phyloP scores from a whole-genome alignment of 2,113 vertebrate species.

The Charadrius vociferus region DNA sequence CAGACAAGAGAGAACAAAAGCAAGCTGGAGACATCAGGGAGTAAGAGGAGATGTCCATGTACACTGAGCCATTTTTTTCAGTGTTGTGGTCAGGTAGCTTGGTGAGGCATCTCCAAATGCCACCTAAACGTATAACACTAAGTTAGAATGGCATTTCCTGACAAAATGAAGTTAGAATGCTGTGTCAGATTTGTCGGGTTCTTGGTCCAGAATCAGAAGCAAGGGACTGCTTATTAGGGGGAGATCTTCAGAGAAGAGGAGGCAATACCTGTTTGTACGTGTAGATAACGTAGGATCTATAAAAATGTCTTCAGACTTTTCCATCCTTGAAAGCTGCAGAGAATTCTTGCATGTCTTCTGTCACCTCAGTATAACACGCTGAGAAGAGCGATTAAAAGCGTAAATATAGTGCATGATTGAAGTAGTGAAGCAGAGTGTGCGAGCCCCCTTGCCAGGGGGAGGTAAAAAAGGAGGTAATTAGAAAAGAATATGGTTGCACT shows the following conservation, averaged over 20 bases:
- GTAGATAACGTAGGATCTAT: neutral
- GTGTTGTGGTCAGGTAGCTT: neutral
- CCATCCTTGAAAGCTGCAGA: neutral
- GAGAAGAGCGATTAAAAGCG: neutral
- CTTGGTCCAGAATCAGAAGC: neutral
- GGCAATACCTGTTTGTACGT: neutral
- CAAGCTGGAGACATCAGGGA: neutral
- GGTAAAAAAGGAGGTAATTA: neutral
- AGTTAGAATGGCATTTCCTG: neutral
- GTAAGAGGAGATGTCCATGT: neutral
- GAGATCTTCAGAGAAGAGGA: neutral
- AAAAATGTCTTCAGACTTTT: neutral
- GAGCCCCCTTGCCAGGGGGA: neutral
- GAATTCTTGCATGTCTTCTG: neutral
- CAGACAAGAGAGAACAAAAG: neutral
- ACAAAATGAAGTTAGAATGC: neutral
- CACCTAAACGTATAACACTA: neutral
- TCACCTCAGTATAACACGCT: neutral
- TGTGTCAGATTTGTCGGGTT: neutral
- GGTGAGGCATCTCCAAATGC: neutral
- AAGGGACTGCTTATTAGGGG: neutral
- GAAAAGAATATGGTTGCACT: neutral
- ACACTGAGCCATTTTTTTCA: neutral
- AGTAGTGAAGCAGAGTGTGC: neutral
- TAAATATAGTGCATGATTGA: neutral